A percentile compares a stretch with the other conserved stretches of the same genome.
These are phyloP conservation scores for Leistus spinibarbis DNA, from an alignment of 2,888 invertebrate species.

Conservation along the genomic window DNA sequence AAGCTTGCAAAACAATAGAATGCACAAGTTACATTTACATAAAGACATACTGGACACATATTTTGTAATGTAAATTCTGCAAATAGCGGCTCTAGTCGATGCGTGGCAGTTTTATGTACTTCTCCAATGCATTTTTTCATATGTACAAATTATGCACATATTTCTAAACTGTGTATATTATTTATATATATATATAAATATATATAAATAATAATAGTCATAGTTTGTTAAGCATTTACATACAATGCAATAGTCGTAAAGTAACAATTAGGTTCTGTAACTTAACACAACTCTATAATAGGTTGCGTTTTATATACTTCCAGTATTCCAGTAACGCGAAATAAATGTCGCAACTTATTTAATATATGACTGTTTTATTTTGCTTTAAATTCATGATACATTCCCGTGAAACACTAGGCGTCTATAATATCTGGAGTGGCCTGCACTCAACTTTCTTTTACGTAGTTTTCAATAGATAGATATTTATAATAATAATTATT, in stretches of 20 bases:
- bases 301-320: too few species aligned
- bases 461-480: too few species aligned
- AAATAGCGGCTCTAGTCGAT: background rate
- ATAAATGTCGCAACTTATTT: too few species aligned
- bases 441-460: too few species aligned
- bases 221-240: conserved; percentile 15
- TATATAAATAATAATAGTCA: conserved; percentile 14
- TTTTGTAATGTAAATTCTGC: conserved; percentile 1
- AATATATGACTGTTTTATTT: too few species aligned
- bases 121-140: background rate
- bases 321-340: too few species aligned
- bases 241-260: conserved; percentile 9
- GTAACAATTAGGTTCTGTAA: conserved; percentile 19
- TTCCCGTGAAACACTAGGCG: too few species aligned
- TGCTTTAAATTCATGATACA: too few species aligned
- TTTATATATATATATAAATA: background rate
- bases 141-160: background rate
- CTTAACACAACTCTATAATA: background rate
- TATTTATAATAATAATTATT: too few species aligned
- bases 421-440: too few species aligned
- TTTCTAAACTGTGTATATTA: background rate
- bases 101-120: background rate
- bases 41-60: background rate
- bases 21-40: background rate
- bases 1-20: background rate